A percentile compares a stretch with the other conserved stretches of the same genome.
Conservation (phyloP, 2,797 vertebrate species). For the Adelosebastes latens region DNA sequence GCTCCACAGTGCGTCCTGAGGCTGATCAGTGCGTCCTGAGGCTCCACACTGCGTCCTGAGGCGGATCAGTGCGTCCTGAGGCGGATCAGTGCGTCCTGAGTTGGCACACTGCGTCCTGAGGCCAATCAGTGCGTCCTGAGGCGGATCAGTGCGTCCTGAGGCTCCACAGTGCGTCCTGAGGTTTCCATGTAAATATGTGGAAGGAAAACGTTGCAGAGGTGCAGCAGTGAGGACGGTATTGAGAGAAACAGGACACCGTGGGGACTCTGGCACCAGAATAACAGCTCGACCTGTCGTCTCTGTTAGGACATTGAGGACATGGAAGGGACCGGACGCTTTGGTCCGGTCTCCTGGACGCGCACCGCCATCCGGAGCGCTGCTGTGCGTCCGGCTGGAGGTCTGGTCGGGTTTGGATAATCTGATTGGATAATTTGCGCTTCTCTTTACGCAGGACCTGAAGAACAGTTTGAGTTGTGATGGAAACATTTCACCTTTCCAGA, state of each 20-base stretch:
- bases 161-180: neutral
- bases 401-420: conserved; percentile 73
- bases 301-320: conserved; percentile 43
- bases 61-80: too few species aligned
- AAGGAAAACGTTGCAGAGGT: neutral
- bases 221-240: neutral
- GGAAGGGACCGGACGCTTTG: conserved; percentile 60
- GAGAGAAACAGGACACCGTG: neutral
- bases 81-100: too few species aligned
- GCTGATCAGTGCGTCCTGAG: too few species aligned
- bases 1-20: too few species aligned
- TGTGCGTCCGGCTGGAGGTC: conserved; percentile 61
- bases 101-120: fast-evolving
- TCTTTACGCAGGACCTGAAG: neutral
- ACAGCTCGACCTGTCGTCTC: conserved; percentile 74
- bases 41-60: too few species aligned
- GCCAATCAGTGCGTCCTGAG: too few species aligned
- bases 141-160: fast-evolving
- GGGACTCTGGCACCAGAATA: conserved; percentile 35
- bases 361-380: conserved; percentile 55
- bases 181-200: neutral
- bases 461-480: neutral
- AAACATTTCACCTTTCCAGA: conserved; percentile 1
- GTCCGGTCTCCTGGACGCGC: conserved; percentile 20
- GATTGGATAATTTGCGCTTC: conserved; percentile 65